A percentile compares a stretch with the other conserved stretches of the same genome.
Conservation (phyloP, 1,140 invertebrate species). For the Macrostomum lignano region DNA sequence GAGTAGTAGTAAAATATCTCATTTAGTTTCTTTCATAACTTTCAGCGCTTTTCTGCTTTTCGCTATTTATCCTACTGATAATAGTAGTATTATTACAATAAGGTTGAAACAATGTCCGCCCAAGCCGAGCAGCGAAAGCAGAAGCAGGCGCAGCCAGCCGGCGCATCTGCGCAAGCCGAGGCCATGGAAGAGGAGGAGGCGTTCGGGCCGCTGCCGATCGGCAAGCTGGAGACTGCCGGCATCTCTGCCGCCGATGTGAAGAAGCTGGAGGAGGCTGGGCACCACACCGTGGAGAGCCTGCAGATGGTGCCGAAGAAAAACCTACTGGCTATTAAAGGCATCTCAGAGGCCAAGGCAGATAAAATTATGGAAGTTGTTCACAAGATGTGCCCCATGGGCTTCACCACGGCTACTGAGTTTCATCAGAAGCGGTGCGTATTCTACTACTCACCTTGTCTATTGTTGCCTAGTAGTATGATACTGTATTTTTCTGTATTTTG, state of each 20-base stretch:
- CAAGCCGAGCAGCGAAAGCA: neutral
- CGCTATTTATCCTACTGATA: too few relatives aligned
- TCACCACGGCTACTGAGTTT: slow-evolving; percentile 79
- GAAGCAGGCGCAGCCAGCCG: too few relatives aligned
- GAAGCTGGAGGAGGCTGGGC: slow-evolving; percentile 67
- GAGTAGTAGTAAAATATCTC: too few relatives aligned
- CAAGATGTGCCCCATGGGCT: slow-evolving; percentile 82
- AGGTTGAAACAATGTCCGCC: slow-evolving; percentile 3
- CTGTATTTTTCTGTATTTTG: too few relatives aligned
- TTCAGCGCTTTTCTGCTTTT: too few relatives aligned
- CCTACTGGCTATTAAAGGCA: slow-evolving; percentile 64
- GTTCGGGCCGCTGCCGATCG: slow-evolving; percentile 1
- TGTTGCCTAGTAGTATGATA: too few relatives aligned
- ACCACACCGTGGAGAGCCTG: slow-evolving; percentile 70
- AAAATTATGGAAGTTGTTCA: slow-evolving; percentile 63
- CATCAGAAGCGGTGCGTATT: slow-evolving; percentile 68
- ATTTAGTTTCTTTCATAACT: too few relatives aligned
- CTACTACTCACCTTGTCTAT: too few relatives aligned
- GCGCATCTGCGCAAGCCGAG: too few relatives aligned
- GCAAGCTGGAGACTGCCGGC: slow-evolving; percentile 25
- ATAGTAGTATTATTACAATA: too few relatives aligned
- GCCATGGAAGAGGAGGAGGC: slow-evolving; percentile 1
- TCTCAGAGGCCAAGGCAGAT: slow-evolving; percentile 84
- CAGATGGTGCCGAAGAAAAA: slow-evolving; percentile 74
- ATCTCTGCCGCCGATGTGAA: slow-evolving; percentile 65